Percentiles rank a stretch among this genome's conserved stretches.
These are phyloP conservation scores for Tyrannus savana DNA, from an alignment of 2,113 vertebrate genomes.

Conservation along the genomic window DNA sequence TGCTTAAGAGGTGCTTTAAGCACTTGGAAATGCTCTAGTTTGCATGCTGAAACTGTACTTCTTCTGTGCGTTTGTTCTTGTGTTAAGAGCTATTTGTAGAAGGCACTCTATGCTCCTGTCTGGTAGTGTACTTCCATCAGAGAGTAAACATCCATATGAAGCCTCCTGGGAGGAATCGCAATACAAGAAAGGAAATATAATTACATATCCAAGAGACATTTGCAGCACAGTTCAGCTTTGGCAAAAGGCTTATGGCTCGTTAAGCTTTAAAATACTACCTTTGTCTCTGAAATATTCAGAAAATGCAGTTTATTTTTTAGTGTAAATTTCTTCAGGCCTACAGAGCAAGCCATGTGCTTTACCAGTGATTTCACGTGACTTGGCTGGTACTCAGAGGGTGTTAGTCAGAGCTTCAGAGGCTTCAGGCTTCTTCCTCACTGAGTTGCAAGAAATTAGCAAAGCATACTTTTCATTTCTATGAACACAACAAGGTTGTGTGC, in stretches of 20 bases:
- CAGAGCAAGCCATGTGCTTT: not conserved
- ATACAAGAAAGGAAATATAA: not conserved
- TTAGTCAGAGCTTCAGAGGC: not conserved
- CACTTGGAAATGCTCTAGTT: not conserved
- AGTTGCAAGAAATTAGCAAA: not conserved
- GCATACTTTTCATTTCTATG: not conserved
- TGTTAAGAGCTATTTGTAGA: not conserved
- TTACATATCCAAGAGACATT: not conserved
- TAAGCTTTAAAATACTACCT: not conserved
- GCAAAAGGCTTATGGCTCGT: not conserved
- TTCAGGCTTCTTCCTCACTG: not conserved
- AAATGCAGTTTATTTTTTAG: not conserved
- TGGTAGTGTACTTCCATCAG: not conserved
- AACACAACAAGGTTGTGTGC: not conserved
- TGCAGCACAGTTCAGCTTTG: not conserved
- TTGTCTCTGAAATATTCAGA: not conserved
- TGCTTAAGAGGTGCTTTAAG: not conserved
- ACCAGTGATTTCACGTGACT: not conserved
- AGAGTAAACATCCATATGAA: not conserved
- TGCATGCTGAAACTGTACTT: not conserved
- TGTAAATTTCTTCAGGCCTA: not conserved
- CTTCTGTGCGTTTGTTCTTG: not conserved
- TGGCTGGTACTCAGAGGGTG: not conserved
- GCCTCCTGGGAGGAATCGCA: not conserved
- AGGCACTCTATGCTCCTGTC: not conserved